Base-by-base conservation (phyloP, 2,113 vertebrate species). In the Sinosuthora webbiana region DNA sequence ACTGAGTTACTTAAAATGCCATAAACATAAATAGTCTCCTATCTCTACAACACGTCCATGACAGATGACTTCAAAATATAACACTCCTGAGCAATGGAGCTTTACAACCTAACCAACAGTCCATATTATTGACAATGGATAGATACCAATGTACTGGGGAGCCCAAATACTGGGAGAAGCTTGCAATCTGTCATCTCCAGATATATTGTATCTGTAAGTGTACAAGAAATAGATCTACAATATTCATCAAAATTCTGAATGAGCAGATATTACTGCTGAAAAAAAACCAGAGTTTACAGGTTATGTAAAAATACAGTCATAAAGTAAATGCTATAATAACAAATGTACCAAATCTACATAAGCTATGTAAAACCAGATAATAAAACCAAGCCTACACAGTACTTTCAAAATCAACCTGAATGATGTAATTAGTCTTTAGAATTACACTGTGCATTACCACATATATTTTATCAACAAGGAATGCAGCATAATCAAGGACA, bases 1-100 rank as follows among this genome's bases (percentile, higher is more conserved):
- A 97, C 87, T 93, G 90, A 96, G 97, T 97, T 96, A 97, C 97
- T 98, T 98, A 98, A 98, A 97, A 97, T 95, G 95, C 95, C 96
- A 97, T 98, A 98, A 98, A 97, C 96, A 95, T 97, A 98, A 98
- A 97, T 94, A 98, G 88, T 93, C 90, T 83, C 94, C 83, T 93
- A 94, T 95, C 89, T 94, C 91, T 95, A 87, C 75, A 95, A 87
- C 53, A 90, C 28, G 75, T 39, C 90, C 76, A 73, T 95, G 97
- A 98, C 96, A 97, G 89, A 96, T 96, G 74, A 95, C 88, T 97
- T 97, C 92, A 96, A 94, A 97, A 97, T 91, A 90, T 33, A 95
- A 89, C 83, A 92, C 92, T 95, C 92, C 49, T 93, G 82, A 95
- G 95, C 84, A 97, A 96, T 50, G 63, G 74, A 92, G 81, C 91